Evolutionary conservation across 2,888 invertebrate genomes (phyloP).

Genomic region (Lasius fuliginosus): DNA sequence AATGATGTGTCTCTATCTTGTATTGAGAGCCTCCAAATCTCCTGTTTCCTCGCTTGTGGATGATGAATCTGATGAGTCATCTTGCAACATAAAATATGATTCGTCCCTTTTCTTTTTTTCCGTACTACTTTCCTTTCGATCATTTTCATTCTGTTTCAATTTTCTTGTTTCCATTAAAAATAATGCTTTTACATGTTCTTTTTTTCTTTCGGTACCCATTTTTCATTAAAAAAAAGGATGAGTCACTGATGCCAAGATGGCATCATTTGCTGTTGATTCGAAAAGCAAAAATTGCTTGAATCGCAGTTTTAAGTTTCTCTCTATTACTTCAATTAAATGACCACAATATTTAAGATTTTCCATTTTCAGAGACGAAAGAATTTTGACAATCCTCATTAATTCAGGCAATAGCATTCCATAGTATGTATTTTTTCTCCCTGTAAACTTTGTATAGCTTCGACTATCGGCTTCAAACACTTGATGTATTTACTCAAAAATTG

Average conservation of each 20-base stretch:
- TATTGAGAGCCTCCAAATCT: neutral
- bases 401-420: slow-evolving; percentile 53
- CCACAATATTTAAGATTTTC: slow-evolving; percentile 38
- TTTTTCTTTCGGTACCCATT: neutral
- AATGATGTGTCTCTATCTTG: neutral
- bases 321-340: neutral
- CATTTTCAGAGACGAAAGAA: slow-evolving; percentile 33
- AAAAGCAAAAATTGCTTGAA: slow-evolving; percentile 1
- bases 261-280: neutral
- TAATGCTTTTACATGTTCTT: neutral
- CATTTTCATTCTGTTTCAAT: neutral
- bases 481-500: neutral
- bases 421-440: slow-evolving; percentile 53
- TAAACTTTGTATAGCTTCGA: slow-evolving; percentile 19
- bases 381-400: slow-evolving; percentile 51
- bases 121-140: neutral
- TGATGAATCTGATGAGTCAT: slow-evolving; percentile 5
- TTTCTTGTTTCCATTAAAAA: slow-evolving; percentile 1
- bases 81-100: neutral
- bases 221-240: no score
- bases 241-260: no score
- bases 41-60: neutral
- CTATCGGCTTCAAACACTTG: neutral
- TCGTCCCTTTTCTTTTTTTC: neutral
- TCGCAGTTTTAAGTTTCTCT: neutral